Percentiles rank a stretch among this genome's conserved stretches.
Conservation (phyloP, 1,140 invertebrate species). For the Micrasema minimum region DNA sequence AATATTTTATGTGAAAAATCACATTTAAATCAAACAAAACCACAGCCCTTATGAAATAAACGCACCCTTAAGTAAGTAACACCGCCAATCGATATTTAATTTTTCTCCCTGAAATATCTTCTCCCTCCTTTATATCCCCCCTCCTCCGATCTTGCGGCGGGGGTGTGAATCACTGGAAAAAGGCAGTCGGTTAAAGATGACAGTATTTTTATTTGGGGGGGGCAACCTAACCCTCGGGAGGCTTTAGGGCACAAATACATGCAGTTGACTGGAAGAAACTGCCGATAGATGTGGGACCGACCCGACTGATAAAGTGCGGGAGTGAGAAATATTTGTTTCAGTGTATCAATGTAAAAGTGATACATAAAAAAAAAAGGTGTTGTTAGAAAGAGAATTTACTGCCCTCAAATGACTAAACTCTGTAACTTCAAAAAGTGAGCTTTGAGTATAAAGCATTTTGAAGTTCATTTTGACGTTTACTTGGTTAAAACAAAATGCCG, state of each 20-base stretch:
- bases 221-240: background rate
- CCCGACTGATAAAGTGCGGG: background rate
- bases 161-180: constrained; percentile 50
- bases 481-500: too few species aligned
- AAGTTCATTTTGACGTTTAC: too few species aligned
- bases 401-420: too few species aligned
- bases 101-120: constrained; percentile 16
- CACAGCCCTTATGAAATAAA: constrained; percentile 20
- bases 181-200: constrained; percentile 50
- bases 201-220: constrained; percentile 49
- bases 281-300: background rate
- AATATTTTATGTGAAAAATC: too few species aligned
- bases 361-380: too few species aligned
- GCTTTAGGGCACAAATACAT: constrained; percentile 36
- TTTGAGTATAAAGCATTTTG: too few species aligned
- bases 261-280: constrained; percentile 26
- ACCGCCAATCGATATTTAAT: constrained; percentile 41
- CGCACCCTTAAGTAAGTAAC: constrained; percentile 35
- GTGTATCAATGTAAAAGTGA: too few species aligned
- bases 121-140: constrained; percentile 5
- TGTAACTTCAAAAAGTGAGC: too few species aligned
- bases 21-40: too few species aligned
- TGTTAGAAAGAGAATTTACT: too few species aligned
- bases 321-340: too few species aligned
- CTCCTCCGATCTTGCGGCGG: constrained; percentile 13